Percentiles rank a stretch among this genome's conserved stretches.
Conservation (phyloP, 2,888 invertebrate species). For the Eupithecia subfuscata region DNA sequence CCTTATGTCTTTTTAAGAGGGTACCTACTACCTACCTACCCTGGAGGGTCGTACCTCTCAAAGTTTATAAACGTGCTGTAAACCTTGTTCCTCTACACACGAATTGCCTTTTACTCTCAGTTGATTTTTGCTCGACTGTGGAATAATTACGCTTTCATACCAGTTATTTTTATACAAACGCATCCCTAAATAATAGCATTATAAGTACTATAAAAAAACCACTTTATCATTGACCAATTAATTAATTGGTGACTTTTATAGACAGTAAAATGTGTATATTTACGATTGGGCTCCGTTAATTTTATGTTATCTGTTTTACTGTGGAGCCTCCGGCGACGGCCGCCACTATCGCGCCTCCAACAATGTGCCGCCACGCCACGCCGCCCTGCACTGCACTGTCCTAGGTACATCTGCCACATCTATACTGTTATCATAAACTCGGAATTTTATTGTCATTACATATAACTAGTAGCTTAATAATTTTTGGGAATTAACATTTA, state of each 20-base stretch:
- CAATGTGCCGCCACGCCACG: background rate
- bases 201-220: conserved; percentile 61
- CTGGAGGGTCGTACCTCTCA: background rate
- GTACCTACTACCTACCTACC: too few relatives aligned
- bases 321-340: conserved; percentile 64
- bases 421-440: background rate
- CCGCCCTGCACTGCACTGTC: background rate
- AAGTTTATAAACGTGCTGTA: background rate
- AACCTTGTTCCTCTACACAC: background rate
- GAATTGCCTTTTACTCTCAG: background rate
- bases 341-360: conserved; percentile 46
- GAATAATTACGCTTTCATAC: background rate
- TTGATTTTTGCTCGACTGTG: background rate
- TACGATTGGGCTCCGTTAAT: conserved; percentile 77
- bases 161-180: conserved; percentile 8
- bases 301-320: conserved; percentile 80
- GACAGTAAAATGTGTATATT: conserved; percentile 79
- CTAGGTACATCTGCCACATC: background rate
- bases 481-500: background rate
- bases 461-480: background rate
- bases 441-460: background rate
- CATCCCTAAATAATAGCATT: conserved; percentile 48
- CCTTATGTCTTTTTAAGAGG: background rate
- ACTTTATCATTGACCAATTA: conserved; percentile 81
- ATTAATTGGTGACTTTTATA: conserved; percentile 82